Evolutionary conservation across 2,888 invertebrate genomes (phyloP), one percentile per base, ranked within the genome.

Genomic region (Diadegma fenestrale): DNA sequence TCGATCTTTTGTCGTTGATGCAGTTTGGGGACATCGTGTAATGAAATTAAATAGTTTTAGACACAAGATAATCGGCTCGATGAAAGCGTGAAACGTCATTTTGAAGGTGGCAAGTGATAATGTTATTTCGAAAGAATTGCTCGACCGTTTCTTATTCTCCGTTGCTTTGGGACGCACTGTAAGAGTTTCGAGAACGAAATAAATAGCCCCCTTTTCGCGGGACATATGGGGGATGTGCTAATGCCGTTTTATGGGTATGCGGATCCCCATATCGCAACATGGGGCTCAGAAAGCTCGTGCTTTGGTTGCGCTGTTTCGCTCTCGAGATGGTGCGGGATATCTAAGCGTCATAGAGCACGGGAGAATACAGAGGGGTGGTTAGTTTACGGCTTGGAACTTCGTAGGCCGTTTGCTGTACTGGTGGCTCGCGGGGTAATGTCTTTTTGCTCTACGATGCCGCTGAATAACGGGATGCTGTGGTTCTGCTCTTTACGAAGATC

Each of bases 221-320:
- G 87, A 89, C 92, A 92, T 91, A 91, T 90, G 92, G 92, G 91
- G 90, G 90, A 91, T 88, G 90, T 88, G 89, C 89, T 93, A 93
- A 93, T 93, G 89, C 92, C 90, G 89, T 88, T 93, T 93, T 93
- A 93, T 92, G 92, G 88, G 84, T 89, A 87, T 88, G 86, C 89
- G 89, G 91, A 92, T 92, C 90, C 88, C 90, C 91, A 88, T 92
- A 92, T 90, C 91, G 92, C 92, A 92, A 91, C 91, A 91, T 91
- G 91, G 90, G 90, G 87, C 87, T 81, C 73, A 76, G 22, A 77
- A 85, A 75, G 72, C 82, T 82, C 51, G 43, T 66, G 54, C 69
- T 80, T 63, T 68, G 68, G 72, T 80, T 68, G 76, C 76, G 71
- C 64, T 48, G 80, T 64, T 48, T 63, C 54, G 76, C 68, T 63